Evolutionary conservation across 2,797 vertebrate species (phyloP).

Genomic region (Clamator glandarius): DNA sequence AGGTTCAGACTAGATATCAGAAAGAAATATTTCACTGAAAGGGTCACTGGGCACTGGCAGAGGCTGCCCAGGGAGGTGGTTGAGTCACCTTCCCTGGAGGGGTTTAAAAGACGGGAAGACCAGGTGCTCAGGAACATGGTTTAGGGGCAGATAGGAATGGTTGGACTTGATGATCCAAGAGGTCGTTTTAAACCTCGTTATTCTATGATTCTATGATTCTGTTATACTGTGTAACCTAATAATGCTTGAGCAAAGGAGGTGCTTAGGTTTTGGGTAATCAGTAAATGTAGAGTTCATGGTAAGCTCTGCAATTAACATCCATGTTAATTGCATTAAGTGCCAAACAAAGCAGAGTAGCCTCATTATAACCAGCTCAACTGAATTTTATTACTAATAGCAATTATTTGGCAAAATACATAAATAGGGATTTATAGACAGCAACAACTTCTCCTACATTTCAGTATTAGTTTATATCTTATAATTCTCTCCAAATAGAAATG

Average conservation of each 20-base stretch:
- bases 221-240: background rate
- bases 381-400: background rate
- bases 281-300: background rate
- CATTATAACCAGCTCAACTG: background rate
- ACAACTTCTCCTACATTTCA: background rate
- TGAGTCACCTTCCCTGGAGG: too few species aligned
- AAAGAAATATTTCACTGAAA: too few species aligned
- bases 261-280: background rate
- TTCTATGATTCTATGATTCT: too few species aligned
- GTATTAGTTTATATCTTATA: background rate
- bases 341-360: background rate
- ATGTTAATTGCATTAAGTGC: background rate
- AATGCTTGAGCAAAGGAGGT: background rate
- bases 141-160: too few species aligned
- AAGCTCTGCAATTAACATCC: background rate
- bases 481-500: background rate
- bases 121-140: too few species aligned
- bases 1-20: too few species aligned
- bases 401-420: background rate
- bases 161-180: too few species aligned
- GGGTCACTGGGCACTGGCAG: too few species aligned
- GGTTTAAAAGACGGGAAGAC: too few species aligned
- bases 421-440: background rate
- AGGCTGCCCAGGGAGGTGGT: too few species aligned
- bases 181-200: too few species aligned